Evolutionary conservation across 2,113 vertebrate genomes (phyloP).

Genomic region (Rhynchomys soricoides): DNA sequence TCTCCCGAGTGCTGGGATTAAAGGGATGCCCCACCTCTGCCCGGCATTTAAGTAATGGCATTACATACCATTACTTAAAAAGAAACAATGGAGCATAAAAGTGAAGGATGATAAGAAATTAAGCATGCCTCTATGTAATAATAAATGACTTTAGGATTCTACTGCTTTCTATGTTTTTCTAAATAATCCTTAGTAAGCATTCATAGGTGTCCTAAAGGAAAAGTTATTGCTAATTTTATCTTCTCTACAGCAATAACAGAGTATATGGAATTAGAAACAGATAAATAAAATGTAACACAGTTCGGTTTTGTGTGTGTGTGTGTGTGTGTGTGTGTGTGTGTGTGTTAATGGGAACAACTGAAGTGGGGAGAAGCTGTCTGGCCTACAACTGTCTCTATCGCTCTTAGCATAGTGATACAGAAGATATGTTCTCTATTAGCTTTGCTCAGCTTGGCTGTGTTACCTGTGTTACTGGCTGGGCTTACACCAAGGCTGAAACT

Average conservation of each 20-base stretch:
- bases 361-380: background rate
- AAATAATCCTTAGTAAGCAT: constrained; percentile 11
- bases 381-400: background rate
- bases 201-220: background rate
- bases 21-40: too few species aligned
- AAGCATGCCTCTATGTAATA: background rate
- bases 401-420: constrained; percentile 46
- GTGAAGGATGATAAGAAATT: constrained; percentile 8
- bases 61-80: background rate
- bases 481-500: constrained; percentile 75
- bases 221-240: background rate
- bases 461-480: constrained; percentile 75
- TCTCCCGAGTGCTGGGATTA: too few species aligned
- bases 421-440: constrained; percentile 62
- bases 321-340: background rate
- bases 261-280: constrained; percentile 23
- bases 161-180: background rate
- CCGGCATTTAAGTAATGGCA: too few species aligned
- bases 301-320: background rate
- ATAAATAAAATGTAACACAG: constrained; percentile 31
- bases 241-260: constrained; percentile 4
- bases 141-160: background rate
- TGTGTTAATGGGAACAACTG: background rate
- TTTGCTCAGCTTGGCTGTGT: constrained; percentile 68
- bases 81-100: background rate